phyloP scores from a whole-genome alignment of 2,113 vertebrate species.

The Tachuris rubrigastra region DNA sequence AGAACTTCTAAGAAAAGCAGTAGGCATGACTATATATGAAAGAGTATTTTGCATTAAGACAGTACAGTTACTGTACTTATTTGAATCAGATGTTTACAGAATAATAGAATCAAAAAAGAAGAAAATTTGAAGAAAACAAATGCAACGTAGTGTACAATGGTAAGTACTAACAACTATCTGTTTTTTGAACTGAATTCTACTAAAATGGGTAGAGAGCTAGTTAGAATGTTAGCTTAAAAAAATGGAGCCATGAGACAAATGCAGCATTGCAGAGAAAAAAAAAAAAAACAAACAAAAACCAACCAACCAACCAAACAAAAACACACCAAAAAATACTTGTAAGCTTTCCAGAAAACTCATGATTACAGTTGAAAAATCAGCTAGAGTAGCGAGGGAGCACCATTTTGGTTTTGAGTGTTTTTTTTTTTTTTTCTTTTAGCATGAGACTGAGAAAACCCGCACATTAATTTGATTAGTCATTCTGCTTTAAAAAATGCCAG shows the following conservation, averaged over 20 bases:
- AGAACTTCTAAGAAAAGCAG: background rate
- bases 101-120: background rate
- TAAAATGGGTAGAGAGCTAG: background rate
- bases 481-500: background rate
- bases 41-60: background rate
- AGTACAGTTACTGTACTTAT: accelerated
- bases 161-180: background rate
- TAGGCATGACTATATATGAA: background rate
- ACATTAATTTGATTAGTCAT: background rate
- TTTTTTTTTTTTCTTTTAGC: background rate
- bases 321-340: background rate
- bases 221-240: background rate
- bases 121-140: background rate
- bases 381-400: background rate
- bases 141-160: background rate
- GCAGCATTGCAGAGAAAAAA: background rate
- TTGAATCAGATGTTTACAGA: background rate
- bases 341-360: background rate
- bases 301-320: too few relatives aligned
- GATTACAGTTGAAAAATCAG: background rate
- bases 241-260: background rate
- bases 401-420: background rate
- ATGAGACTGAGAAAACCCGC: background rate
- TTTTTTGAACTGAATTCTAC: background rate
- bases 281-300: too few relatives aligned